Percentiles rank a stretch among this genome's conserved stretches.
Conservation (phyloP, 1,140 invertebrate genomes). For the Tenebrio molitor region DNA sequence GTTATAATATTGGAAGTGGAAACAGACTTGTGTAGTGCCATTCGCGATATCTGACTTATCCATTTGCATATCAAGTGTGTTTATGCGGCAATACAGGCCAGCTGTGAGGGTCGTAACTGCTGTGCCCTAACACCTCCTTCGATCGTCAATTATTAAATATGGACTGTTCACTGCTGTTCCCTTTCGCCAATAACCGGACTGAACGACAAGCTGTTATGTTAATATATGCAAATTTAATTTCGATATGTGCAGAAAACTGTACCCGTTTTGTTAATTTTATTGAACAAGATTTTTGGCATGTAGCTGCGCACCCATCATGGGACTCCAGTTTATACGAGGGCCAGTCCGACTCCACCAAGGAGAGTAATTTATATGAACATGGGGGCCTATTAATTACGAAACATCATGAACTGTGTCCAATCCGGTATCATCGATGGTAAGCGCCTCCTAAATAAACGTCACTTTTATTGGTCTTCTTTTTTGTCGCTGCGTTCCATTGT, state of each 20-base stretch:
- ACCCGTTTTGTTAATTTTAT: slow-evolving; percentile 52
- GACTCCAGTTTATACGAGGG: neutral
- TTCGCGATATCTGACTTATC: slow-evolving; percentile 44
- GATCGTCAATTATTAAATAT: slow-evolving; percentile 58
- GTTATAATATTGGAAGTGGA: slow-evolving; percentile 38
- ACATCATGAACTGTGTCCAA: no score
- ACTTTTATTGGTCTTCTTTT: slow-evolving; percentile 51
- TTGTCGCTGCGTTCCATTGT: slow-evolving; percentile 54
- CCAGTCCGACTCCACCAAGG: no score
- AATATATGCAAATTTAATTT: slow-evolving; percentile 56
- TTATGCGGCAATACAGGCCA: slow-evolving; percentile 56
- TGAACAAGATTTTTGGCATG: slow-evolving; percentile 42
- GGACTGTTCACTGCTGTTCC: slow-evolving; percentile 49
- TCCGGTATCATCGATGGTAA: neutral
- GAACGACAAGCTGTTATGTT: slow-evolving; percentile 49
- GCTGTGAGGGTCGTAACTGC: slow-evolving; percentile 58
- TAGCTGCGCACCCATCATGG: neutral
- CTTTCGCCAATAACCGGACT: slow-evolving; percentile 51
- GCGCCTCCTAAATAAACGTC: slow-evolving; percentile 53
- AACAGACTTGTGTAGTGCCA: slow-evolving; percentile 36
- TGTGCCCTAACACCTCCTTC: slow-evolving; percentile 56
- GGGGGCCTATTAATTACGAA: no score
- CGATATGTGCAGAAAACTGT: slow-evolving; percentile 52
- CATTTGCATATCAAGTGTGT: slow-evolving; percentile 56
- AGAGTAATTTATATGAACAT: no score